A percentile compares a stretch with the other conserved stretches of the same genome.
These are phyloP conservation scores for Casuarius casuarius DNA, from an alignment of 2,113 vertebrate species.

Conservation along the genomic window DNA sequence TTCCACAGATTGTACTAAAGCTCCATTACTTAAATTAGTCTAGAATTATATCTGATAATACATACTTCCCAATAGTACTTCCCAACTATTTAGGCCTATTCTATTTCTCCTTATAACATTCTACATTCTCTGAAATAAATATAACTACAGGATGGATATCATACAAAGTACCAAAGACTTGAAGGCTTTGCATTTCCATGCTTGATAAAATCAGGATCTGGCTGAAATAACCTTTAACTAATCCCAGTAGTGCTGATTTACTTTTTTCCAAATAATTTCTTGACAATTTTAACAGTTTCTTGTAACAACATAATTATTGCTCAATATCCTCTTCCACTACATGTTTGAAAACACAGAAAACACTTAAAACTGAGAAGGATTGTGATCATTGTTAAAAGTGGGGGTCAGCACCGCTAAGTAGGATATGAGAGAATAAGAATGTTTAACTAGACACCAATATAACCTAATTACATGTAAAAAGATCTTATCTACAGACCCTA, in stretches of 20 bases:
- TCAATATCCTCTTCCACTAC: no score
- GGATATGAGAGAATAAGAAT: background rate
- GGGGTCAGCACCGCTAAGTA: background rate
- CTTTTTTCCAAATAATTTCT: background rate
- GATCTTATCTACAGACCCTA: background rate
- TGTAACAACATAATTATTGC: background rate
- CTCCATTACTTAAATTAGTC: background rate
- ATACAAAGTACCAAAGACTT: background rate
- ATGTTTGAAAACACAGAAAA: background rate
- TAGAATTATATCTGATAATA: background rate
- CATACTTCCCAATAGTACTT: background rate
- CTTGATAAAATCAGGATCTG: background rate
- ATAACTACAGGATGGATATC: background rate
- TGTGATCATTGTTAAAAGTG: background rate
- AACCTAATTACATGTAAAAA: no score
- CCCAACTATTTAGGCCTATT: background rate
- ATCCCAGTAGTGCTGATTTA: background rate
- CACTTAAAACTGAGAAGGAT: background rate
- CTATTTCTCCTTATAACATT: background rate
- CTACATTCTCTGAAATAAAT: background rate
- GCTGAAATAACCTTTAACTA: background rate
- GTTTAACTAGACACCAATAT: background rate
- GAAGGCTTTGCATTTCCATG: background rate
- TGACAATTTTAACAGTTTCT: background rate
- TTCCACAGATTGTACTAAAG: background rate